Base-by-base conservation (phyloP, 1,140 invertebrate genomes). In the Plectrocnemia conspersa region DNA sequence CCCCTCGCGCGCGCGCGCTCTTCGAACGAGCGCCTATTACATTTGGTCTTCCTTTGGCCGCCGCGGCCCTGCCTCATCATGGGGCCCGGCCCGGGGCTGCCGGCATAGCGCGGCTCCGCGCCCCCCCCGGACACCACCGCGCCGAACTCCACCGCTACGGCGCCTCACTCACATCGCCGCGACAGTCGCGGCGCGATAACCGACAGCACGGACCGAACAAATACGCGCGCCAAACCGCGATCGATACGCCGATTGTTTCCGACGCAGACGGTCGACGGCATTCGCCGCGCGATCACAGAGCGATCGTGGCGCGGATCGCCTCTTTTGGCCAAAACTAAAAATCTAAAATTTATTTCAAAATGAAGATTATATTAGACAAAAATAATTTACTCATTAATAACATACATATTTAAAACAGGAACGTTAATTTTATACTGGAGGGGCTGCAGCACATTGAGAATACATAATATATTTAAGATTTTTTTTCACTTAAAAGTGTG, bases 21-120 rank as follows among this genome's bases (percentile, higher is more conserved):
- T n/a, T n/a, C n/a, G n/a, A n/a, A n/a, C n/a, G n/a, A n/a, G n/a
- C n/a, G n/a, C 29, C 42, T 15, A 46, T 54, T 59, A 59, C 58
- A 59, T 55, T 60, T 56, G 23, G 54, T 56, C 46, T 60, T 60
- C 19, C 58, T 40, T 38, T 60, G 53, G 40, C 58, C 58, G 33
- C 53, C 58, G 35, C 58, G 58, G 19, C 58, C 58, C 35, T 56
- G 58, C 23, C 54, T 55, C 58, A 60, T 38, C 35, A 38, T 38
- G 6, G 41, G 9, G 41, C 9, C 44, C 54, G 54, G 44, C 54
- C 15, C 41, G 41, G 18, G 41, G 13, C 18, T 16, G 6, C 10
- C 4, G 7, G 7, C 36, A n/a, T 40, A 11, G 36, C 46, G 25
- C 32, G 32, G 23, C 29, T 6, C 32, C 32, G 4, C 24, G 36